These are phyloP conservation scores for Cerastis rubricosa DNA, from an alignment of 2,888 invertebrate genomes.

Conservation along the genomic window DNA sequence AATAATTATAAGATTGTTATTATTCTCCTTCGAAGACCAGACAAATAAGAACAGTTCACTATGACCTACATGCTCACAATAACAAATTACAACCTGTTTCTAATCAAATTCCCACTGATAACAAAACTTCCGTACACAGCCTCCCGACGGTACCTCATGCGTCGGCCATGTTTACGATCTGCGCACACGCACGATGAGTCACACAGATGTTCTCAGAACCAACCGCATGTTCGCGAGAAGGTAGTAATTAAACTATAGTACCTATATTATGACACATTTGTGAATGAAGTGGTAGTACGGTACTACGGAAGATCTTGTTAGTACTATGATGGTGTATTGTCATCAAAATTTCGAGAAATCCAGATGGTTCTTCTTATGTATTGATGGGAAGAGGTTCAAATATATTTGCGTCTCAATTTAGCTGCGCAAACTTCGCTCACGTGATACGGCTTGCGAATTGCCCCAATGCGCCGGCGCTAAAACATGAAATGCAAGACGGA, in stretches of 20 bases:
- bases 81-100: conserved; percentile 1
- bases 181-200: not conserved
- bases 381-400: no score
- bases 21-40: not conserved
- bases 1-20: not conserved
- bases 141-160: conserved; percentile 11
- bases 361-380: not conserved
- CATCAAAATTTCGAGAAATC: not conserved
- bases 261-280: not conserved
- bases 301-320: not conserved
- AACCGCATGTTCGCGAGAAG: conserved; percentile 2
- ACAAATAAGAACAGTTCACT: not conserved
- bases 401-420: no score
- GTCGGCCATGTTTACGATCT: conserved; percentile 4
- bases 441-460: no score
- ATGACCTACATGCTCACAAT: not conserved
- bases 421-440: no score
- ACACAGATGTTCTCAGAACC: conserved; percentile 1
- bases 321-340: not conserved
- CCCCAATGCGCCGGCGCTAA: no score
- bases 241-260: not conserved
- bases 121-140: conserved; percentile 9
- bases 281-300: conserved; percentile 2
- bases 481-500: no score
- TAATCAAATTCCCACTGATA: not conserved